phyloP scores from a whole-genome alignment of 2,797 vertebrate species.

The Eulemur albifrons region DNA sequence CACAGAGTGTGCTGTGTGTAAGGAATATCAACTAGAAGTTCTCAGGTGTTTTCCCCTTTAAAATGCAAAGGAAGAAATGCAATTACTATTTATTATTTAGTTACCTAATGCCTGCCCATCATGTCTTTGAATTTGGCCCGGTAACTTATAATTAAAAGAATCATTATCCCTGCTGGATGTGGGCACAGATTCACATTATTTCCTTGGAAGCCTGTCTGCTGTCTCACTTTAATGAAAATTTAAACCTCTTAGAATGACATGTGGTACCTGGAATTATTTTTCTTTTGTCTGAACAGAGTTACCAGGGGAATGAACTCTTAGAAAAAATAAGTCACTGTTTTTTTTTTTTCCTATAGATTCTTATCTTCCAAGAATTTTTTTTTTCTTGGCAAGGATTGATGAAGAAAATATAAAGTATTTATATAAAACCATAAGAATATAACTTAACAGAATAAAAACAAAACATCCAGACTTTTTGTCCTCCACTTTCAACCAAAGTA shows the following conservation, averaged over 20 bases:
- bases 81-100: conserved; percentile 77
- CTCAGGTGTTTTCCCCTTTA: conserved; percentile 67
- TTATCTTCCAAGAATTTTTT: not conserved
- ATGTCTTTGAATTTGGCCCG: conserved; percentile 73
- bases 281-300: conserved; percentile 59
- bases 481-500: not conserved
- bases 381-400: not conserved
- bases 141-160: conserved; percentile 78
- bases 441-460: not conserved
- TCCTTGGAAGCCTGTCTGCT: conserved; percentile 67
- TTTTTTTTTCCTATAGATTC: not conserved
- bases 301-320: not conserved
- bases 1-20: conserved; percentile 38
- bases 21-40: conserved; percentile 73
- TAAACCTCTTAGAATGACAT: conserved; percentile 69
- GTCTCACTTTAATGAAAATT: conserved; percentile 77
- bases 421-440: not conserved
- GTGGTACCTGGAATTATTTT: conserved; percentile 64
- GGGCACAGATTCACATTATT: conserved; percentile 70
- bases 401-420: not conserved
- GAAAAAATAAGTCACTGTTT: not conserved
- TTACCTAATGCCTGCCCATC: conserved; percentile 74
- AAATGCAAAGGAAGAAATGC: conserved; percentile 73
- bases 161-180: conserved; percentile 73
- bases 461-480: not conserved